Evolutionary conservation across 2,888 invertebrate species (phyloP).

Genomic region (Nomada fabriciana): DNA sequence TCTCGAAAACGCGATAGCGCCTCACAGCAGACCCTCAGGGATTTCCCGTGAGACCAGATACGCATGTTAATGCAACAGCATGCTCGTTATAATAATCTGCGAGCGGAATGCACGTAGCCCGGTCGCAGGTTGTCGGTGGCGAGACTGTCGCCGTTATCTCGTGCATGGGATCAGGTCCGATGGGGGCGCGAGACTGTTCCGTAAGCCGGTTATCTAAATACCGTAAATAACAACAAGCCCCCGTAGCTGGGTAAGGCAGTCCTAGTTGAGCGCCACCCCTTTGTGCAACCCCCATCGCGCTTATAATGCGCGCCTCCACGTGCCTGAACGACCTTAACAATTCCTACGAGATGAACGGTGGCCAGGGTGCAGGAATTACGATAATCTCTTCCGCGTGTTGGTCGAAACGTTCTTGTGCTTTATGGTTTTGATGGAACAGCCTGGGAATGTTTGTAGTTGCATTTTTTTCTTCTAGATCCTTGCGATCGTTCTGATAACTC

Average conservation of each 20-base stretch:
- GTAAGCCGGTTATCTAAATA: slow-evolving; percentile 84
- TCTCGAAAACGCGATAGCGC: slow-evolving; percentile 38
- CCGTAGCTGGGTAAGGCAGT: slow-evolving; percentile 54
- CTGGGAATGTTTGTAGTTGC: neutral
- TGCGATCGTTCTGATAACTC: neutral
- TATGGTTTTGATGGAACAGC: neutral
- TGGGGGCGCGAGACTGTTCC: slow-evolving; percentile 80
- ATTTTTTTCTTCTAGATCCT: neutral
- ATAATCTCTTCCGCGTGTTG: slow-evolving; percentile 30
- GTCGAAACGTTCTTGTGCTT: slow-evolving; percentile 12
- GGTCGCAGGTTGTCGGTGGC: slow-evolving; percentile 71
- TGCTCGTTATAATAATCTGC: slow-evolving; percentile 83
- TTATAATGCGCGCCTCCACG: slow-evolving; percentile 42
- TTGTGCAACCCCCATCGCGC: slow-evolving; percentile 37
- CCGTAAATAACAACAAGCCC: slow-evolving; percentile 83
- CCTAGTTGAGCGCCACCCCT: slow-evolving; percentile 51
- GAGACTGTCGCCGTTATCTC: slow-evolving; percentile 78
- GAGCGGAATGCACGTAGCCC: slow-evolving; percentile 74
- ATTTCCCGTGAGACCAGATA: slow-evolving; percentile 77
- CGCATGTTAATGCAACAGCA: slow-evolving; percentile 81
- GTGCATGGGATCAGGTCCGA: slow-evolving; percentile 80
- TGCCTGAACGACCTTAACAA: slow-evolving; percentile 40
- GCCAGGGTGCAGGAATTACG: slow-evolving; percentile 10
- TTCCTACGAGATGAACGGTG: slow-evolving; percentile 41
- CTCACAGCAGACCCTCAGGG: slow-evolving; percentile 63